A percentile compares a stretch with the other conserved stretches of the same genome.
phyloP scores from a whole-genome alignment of 2,113 vertebrate genomes.

The Climacteris rufus region DNA sequence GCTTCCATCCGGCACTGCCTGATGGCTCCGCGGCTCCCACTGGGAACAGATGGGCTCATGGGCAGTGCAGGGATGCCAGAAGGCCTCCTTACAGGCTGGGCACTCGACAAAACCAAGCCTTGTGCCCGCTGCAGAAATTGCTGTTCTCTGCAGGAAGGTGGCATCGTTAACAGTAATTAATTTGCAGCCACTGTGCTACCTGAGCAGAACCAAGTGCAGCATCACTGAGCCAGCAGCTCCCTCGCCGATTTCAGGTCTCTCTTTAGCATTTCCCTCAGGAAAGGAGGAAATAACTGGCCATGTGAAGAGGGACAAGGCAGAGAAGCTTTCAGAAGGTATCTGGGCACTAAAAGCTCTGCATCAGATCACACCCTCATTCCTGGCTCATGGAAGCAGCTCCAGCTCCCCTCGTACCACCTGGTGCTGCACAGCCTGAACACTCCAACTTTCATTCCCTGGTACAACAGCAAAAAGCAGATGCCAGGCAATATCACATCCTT shows the following conservation, averaged over 20 bases:
- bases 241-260: background rate
- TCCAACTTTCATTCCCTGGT: background rate
- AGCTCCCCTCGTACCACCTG: background rate
- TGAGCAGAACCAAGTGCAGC: background rate
- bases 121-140: constrained; percentile 7
- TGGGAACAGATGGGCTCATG: constrained; percentile 37
- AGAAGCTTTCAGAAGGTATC: background rate
- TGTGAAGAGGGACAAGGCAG: background rate
- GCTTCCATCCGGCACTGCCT: constrained; percentile 42
- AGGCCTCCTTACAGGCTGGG: constrained; percentile 18
- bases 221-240: background rate
- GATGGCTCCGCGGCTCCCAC: constrained; percentile 9
- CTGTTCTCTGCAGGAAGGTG: constrained; percentile 47
- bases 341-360: background rate
- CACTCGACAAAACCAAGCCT: background rate
- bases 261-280: background rate
- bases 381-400: background rate
- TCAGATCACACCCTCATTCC: background rate
- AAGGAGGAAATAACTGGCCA: background rate
- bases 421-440: background rate
- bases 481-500: background rate
- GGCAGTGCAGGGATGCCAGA: background rate
- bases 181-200: constrained; percentile 25
- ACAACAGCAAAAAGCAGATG: background rate
- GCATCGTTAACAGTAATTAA: constrained; percentile 41